Evolutionary conservation across 2,888 invertebrate genomes (phyloP).

Genomic region (Cyrtodaria siliqua): DNA sequence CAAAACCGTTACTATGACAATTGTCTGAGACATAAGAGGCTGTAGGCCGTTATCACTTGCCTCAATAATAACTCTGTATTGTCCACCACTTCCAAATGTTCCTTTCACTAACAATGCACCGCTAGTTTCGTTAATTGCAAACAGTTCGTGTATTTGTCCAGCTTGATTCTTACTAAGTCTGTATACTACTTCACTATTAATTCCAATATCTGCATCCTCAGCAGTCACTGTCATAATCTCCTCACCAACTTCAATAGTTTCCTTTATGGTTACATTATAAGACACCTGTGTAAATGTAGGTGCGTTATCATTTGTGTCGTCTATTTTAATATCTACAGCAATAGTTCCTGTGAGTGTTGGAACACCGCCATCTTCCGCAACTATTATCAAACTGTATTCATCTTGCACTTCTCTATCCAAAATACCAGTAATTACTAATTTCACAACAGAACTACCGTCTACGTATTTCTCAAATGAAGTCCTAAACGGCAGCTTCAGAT

Average conservation of each 20-base stretch:
- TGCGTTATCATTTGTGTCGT: slow-evolving; percentile 73
- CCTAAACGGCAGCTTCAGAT: slow-evolving; percentile 58
- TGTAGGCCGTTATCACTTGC: slow-evolving; percentile 77
- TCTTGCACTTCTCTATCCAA: slow-evolving; percentile 73
- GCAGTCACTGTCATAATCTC: slow-evolving; percentile 89
- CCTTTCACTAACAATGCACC: slow-evolving; percentile 73
- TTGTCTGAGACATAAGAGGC: slow-evolving; percentile 72
- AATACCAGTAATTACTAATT: slow-evolving; percentile 62
- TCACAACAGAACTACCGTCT: slow-evolving; percentile 73
- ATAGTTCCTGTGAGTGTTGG: slow-evolving; percentile 65
- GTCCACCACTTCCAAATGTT: slow-evolving; percentile 67
- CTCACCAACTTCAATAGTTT: slow-evolving; percentile 58
- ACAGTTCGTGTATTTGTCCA: slow-evolving; percentile 68
- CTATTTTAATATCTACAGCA: slow-evolving; percentile 62
- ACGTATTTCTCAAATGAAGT: slow-evolving; percentile 61
- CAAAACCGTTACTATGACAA: slow-evolving; percentile 88
- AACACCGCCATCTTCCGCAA: slow-evolving; percentile 73
- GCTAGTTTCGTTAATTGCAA: slow-evolving; percentile 70
- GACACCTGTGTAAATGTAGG: slow-evolving; percentile 64
- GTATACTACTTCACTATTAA: slow-evolving; percentile 89
- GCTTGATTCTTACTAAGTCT: slow-evolving; percentile 80
- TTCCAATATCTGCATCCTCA: slow-evolving; percentile 93
- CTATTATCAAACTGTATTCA: slow-evolving; percentile 65
- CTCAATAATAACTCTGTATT: slow-evolving; percentile 74
- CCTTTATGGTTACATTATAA: slow-evolving; percentile 69